These are phyloP conservation scores for Arvicanthis niloticus DNA, from an alignment of 2,113 vertebrate species.

Conservation along the genomic window DNA sequence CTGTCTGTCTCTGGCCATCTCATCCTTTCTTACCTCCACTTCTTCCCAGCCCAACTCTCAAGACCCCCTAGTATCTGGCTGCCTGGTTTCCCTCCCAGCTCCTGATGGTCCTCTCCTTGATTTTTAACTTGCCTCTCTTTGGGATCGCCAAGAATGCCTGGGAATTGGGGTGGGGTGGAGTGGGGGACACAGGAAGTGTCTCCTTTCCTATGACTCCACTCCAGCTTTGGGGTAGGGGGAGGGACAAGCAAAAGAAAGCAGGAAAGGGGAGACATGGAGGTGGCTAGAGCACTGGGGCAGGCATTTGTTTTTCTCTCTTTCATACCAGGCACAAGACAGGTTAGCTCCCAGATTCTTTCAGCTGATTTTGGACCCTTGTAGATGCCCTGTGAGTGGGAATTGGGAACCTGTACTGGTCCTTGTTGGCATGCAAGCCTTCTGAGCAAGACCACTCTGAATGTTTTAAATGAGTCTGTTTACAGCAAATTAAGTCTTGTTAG, in stretches of 20 bases:
- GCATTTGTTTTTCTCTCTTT: not conserved
- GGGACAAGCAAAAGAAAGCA: slow-evolving; percentile 80
- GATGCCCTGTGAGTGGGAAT: slow-evolving; percentile 62
- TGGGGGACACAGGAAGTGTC: slow-evolving; percentile 88
- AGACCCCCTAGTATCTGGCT: not conserved
- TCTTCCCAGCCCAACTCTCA: not conserved
- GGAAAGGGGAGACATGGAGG: slow-evolving; percentile 85
- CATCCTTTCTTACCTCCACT: not conserved
- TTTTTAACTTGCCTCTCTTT: slow-evolving; percentile 80
- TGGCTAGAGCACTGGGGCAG: slow-evolving; percentile 53
- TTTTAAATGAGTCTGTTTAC: not conserved
- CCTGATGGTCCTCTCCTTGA: slow-evolving; percentile 53
- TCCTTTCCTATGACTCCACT: slow-evolving; percentile 86
- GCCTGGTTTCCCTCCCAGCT: not conserved
- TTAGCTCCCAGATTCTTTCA: slow-evolving; percentile 85
- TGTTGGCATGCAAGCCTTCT: slow-evolving; percentile 50
- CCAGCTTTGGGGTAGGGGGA: slow-evolving; percentile 86
- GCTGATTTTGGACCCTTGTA: slow-evolving; percentile 76
- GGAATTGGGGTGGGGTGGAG: slow-evolving; percentile 82
- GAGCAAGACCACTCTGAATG: not conserved
- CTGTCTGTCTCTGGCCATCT: too few species aligned
- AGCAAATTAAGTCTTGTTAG: not conserved
- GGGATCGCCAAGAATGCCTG: slow-evolving; percentile 87
- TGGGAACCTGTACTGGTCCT: slow-evolving; percentile 72
- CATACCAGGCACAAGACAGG: slow-evolving; percentile 84